Percentiles rank a stretch among this genome's conserved stretches.
Evolutionary conservation across 2,888 invertebrate genomes (phyloP).

Genomic region (Nephrotoma appendiculata): DNA sequence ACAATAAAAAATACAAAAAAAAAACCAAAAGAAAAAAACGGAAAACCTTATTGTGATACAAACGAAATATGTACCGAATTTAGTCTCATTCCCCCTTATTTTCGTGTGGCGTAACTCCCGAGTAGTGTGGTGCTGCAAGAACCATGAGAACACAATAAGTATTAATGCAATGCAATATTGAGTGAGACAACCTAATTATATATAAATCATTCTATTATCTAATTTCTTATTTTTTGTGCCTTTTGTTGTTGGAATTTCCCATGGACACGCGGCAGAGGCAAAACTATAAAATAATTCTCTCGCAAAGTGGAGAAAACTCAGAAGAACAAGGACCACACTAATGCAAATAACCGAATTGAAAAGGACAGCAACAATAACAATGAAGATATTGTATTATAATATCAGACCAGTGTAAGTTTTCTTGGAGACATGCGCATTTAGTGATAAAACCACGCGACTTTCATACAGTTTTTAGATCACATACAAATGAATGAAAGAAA

Average conservation of each 20-base stretch:
- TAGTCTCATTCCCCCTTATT: background rate
- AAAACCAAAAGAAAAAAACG: background rate
- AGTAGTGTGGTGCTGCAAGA: background rate
- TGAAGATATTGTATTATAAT: background rate
- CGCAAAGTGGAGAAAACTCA: background rate
- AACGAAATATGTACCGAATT: background rate
- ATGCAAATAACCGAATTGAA: background rate
- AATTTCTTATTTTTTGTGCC: background rate
- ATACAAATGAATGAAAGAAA: background rate
- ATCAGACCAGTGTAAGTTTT: background rate
- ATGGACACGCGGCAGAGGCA: background rate
- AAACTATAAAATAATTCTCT: background rate
- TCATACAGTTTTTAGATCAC: background rate
- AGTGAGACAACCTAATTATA: constrained; percentile 6
- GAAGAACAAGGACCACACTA: background rate
- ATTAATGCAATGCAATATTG: constrained; percentile 4
- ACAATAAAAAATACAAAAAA: background rate
- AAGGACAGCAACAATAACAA: background rate
- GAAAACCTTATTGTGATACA: background rate
- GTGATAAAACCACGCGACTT: background rate
- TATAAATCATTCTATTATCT: constrained; percentile 6
- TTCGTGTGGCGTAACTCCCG: background rate
- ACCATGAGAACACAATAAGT: background rate
- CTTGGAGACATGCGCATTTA: background rate
- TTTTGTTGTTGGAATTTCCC: background rate